Evolutionary conservation across 2,797 vertebrate species (phyloP).

Genomic region (Gastrophryne carolinensis): DNA sequence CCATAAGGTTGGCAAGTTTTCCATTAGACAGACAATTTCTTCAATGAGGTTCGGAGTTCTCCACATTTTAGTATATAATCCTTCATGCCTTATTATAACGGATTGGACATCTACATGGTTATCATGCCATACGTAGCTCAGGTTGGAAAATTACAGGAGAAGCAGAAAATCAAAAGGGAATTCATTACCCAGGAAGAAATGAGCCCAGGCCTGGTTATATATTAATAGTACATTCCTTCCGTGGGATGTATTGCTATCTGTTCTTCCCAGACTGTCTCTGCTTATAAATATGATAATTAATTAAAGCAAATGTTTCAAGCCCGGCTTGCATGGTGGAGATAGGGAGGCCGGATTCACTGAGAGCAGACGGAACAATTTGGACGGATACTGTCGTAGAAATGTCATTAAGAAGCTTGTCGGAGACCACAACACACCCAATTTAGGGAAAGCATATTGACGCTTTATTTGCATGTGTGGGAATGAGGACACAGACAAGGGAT

Average conservation of each 20-base stretch:
- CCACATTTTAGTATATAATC: no score
- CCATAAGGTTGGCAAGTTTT: no score
- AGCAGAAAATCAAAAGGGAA: conserved; percentile 38
- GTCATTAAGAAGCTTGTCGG: conserved; percentile 32
- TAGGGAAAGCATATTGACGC: neutral
- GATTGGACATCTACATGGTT: no score
- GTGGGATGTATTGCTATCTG: conserved; percentile 43
- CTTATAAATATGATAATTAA: conserved; percentile 53
- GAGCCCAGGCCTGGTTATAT: conserved; percentile 37
- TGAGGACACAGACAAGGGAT: neutral
- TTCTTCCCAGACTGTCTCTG: conserved; percentile 28
- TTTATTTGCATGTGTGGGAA: conserved; percentile 37
- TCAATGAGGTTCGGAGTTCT: no score
- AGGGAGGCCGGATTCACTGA: conserved; percentile 3
- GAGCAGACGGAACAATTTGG: conserved; percentile 20
- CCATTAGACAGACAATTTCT: no score
- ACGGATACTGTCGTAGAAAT: conserved; percentile 32
- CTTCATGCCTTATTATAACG: no score
- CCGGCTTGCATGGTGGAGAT: conserved; percentile 19
- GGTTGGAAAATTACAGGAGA: conserved; percentile 23
- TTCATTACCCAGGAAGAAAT: conserved; percentile 33
- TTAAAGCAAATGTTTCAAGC: conserved; percentile 46
- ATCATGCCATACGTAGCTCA: neutral
- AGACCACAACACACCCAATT: neutral
- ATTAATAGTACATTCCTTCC: conserved; percentile 28